These are phyloP conservation scores for Pachyrhynchus sulphureomaculatus DNA, from an alignment of 1,140 invertebrate species.

Conservation along the genomic window DNA sequence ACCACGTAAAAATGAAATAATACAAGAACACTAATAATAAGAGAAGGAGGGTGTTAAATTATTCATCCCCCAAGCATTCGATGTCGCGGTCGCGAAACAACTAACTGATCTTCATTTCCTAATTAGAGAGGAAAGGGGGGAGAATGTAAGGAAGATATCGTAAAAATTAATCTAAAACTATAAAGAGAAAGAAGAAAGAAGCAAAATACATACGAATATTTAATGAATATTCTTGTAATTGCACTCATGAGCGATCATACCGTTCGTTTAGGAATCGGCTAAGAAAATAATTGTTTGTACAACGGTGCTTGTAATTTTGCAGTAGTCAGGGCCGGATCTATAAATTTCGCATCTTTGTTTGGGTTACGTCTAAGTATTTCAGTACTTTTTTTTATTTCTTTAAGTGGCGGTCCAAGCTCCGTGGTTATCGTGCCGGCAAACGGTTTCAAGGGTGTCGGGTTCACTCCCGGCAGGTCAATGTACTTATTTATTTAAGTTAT, in stretches of 20 bases:
- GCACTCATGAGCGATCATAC: slow-evolving; percentile 16
- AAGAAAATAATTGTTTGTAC: slow-evolving; percentile 12
- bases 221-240: slow-evolving; percentile 22
- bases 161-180: neutral
- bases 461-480: no score
- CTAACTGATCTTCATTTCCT: neutral
- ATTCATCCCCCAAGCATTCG: neutral
- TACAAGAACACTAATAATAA: neutral
- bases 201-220: slow-evolving; percentile 2
- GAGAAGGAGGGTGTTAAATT: neutral
- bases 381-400: no score
- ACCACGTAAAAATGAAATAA: no score
- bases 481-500: no score
- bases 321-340: no score
- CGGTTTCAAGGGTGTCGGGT: no score
- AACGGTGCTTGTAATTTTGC: slow-evolving; percentile 7
- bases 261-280: slow-evolving; percentile 6
- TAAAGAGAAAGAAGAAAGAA: slow-evolving; percentile 16
- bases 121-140: slow-evolving; percentile 5
- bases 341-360: no score
- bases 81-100: slow-evolving; percentile 10
- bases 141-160: slow-evolving; percentile 2
- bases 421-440: no score
- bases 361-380: no score
- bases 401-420: no score